These are phyloP conservation scores for Priapulus caudatus DNA, from an alignment of 2,888 invertebrate species.

Conservation along the genomic window DNA sequence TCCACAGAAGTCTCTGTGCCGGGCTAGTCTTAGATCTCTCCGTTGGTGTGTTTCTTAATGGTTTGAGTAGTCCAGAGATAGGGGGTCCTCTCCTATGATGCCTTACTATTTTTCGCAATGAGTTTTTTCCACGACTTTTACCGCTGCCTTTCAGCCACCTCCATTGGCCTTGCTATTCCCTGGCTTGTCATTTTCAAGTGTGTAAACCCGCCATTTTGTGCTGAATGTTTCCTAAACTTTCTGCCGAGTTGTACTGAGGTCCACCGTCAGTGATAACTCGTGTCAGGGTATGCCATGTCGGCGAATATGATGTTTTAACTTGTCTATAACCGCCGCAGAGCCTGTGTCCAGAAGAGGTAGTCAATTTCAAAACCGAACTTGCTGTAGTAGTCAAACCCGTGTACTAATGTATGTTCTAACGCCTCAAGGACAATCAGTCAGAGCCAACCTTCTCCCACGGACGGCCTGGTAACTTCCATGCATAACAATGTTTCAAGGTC, in stretches of 20 bases:
- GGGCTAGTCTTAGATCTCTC: neutral
- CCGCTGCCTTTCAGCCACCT: neutral
- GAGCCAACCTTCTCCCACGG: slow-evolving; percentile 1
- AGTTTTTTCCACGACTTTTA: neutral
- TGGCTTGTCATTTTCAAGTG: neutral
- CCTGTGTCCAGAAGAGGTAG: neutral
- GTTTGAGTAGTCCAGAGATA: neutral
- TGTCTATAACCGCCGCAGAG: neutral
- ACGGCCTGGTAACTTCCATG: neutral
- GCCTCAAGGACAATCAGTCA: neutral
- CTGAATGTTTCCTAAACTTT: neutral
- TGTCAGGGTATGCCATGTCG: neutral
- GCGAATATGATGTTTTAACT: neutral
- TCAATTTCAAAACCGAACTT: neutral
- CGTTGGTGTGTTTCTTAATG: neutral
- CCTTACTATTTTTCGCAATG: neutral
- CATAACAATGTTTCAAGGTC: neutral
- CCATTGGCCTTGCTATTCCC: neutral
- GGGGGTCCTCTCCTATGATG: neutral
- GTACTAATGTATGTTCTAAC: neutral
- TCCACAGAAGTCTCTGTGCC: neutral
- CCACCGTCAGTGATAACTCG: neutral
- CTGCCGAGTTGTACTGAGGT: neutral
- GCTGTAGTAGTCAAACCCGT: neutral
- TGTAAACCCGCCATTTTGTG: neutral